Evolutionary conservation across 2,888 invertebrate genomes (phyloP), one percentile per base, ranked within the genome.

Genomic region (Pollenia angustigena): DNA sequence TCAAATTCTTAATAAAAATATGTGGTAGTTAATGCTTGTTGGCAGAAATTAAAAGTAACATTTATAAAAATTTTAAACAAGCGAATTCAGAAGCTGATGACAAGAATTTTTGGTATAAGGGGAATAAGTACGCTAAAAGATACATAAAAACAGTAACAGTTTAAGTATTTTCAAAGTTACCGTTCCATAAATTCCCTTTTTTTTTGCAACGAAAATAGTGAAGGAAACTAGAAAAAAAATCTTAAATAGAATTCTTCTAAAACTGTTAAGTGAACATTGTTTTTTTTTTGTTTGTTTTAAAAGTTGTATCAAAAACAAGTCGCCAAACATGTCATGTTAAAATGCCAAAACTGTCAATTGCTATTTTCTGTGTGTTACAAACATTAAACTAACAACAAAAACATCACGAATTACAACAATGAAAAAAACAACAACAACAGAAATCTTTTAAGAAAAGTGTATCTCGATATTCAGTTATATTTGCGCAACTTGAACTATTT

Each of bases 241-340:
- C n/a, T 56, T 32, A 14, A 42, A 50, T 7, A 72, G 71, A 52
- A 71, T 71, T 54, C 18, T 68, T 75, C 44, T 76, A 46, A 60
- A 11, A 16, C 16, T 60, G 16, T 18, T 23, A 23, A 23, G 23
- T 32, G 32, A 32, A 32, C 32, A 32, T n/a, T 69, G 42, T 16
- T 16, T 23, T 62, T 71, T 52, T 69, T 60, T 74, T 56, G 48
- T 82, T 58, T 58, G 44, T n/a, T 52, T 68, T 40, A 64, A 82
- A 74, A 50, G 60, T 60, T 84, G 66, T 74, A 62, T 69, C 68
- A 56, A 87, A 78, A 84, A 72, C 85, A 68, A 85, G 88, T 85
- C 88, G 85, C 87, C 88, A 87, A 82, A 87, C 88, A 81, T 87
- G 88, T 88, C 88, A 88, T 88, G 88, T 88, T 71, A 74, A 81